phyloP scores from a whole-genome alignment of 2,113 vertebrate species.

The Sclerurus mexicanus region DNA sequence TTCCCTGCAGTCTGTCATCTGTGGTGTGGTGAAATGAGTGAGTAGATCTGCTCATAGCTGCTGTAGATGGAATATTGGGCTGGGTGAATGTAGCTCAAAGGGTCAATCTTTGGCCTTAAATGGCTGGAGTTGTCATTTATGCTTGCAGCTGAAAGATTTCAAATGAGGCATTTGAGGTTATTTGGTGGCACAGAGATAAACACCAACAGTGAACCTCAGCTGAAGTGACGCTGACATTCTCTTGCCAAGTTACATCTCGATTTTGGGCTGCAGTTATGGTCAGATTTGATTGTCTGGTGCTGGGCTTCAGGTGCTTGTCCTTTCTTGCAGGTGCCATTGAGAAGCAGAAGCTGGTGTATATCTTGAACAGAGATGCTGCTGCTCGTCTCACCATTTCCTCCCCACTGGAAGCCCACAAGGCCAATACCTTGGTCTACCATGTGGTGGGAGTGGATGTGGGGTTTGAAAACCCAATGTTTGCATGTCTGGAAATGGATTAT shows the following conservation, averaged over 20 bases:
- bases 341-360: slow-evolving; percentile 98
- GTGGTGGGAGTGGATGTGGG: slow-evolving; percentile 98
- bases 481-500: slow-evolving; percentile 98
- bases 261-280: not conserved
- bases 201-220: not conserved
- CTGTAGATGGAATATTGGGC: not conserved
- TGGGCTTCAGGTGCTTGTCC: not conserved
- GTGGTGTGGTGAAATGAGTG: not conserved
- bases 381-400: slow-evolving; percentile 97
- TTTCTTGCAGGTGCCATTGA: slow-evolving; percentile 88
- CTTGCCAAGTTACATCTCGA: accelerated
- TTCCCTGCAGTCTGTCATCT: not conserved
- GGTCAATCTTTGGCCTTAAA: not conserved
- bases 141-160: not conserved
- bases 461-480: slow-evolving; percentile 99
- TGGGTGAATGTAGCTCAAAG: not conserved
- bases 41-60: not conserved
- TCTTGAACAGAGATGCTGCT: slow-evolving; percentile 96
- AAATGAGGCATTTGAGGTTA: accelerated
- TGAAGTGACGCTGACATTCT: accelerated
- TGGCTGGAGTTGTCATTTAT: not conserved
- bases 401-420: slow-evolving; percentile 95
- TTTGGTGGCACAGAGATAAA: not conserved
- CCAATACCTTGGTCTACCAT: slow-evolving; percentile 97
- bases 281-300: not conserved